These are phyloP conservation scores for Crocuta crocuta DNA, from an alignment of 2,113 vertebrate genomes.

Conservation along the genomic window DNA sequence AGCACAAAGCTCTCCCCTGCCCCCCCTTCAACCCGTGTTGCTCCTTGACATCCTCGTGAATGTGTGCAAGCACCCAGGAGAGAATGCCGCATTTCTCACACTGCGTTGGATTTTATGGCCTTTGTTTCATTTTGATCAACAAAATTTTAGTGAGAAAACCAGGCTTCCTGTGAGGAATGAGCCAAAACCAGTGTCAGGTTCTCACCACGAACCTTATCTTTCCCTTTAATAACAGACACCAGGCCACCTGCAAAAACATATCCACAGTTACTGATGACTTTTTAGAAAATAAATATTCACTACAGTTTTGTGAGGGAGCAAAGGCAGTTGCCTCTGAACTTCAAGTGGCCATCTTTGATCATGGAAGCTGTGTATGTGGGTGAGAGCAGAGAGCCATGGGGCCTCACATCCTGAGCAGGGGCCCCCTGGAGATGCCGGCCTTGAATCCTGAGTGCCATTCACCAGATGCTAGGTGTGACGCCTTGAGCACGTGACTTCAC, in stretches of 20 bases:
- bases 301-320: background rate
- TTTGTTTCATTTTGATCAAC: conserved; percentile 5
- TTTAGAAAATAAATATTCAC: conserved; percentile 44
- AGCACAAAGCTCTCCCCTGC: background rate
- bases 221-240: conserved; percentile 63
- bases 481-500: background rate
- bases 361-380: background rate
- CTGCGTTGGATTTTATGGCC: background rate
- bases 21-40: background rate
- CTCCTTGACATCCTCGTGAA: background rate
- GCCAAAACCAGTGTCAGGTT: conserved; percentile 19
- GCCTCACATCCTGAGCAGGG: background rate
- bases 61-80: background rate
- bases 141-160: conserved; percentile 16
- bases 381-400: background rate
- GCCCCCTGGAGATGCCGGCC: background rate
- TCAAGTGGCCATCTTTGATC: background rate
- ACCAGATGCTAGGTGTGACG: background rate
- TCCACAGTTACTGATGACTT: background rate
- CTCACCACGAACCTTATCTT: conserved; percentile 38
- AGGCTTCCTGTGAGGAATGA: conserved; percentile 55
- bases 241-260: conserved; percentile 80
- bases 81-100: background rate
- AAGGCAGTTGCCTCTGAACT: conserved; percentile 1
- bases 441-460: too few species aligned